Evolutionary conservation across 2,888 invertebrate genomes (phyloP).

Genomic region (Druceiella hillmani): DNA sequence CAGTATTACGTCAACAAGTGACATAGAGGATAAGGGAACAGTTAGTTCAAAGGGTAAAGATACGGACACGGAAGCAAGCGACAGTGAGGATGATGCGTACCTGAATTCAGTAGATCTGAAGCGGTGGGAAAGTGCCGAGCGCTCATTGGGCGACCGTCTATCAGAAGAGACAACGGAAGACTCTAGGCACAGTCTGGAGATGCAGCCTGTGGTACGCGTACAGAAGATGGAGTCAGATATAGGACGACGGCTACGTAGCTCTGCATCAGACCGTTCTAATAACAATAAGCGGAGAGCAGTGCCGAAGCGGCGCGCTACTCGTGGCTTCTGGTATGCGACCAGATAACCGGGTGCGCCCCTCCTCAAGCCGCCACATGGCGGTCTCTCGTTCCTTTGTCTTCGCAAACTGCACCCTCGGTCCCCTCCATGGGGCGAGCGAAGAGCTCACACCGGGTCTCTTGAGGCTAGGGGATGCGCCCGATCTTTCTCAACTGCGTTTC

Average conservation of each 20-base stretch:
- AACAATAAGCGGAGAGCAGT: background rate
- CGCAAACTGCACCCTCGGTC: too few relatives aligned
- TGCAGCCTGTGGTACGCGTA: constrained; percentile 63
- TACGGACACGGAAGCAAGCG: constrained; percentile 33
- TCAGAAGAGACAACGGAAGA: constrained; percentile 11
- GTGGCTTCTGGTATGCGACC: constrained; percentile 23
- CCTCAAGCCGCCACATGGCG: constrained; percentile 17
- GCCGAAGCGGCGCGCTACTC: constrained; percentile 23
- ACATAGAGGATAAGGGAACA: constrained; percentile 12
- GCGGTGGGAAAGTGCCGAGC: background rate
- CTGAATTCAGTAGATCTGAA: too few relatives aligned
- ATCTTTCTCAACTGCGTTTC: too few relatives aligned
- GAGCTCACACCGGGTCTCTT: too few relatives aligned
- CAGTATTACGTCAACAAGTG: constrained; percentile 19
- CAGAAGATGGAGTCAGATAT: constrained; percentile 53
- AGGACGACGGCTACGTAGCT: constrained; percentile 36
- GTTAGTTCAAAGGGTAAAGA: constrained; percentile 17
- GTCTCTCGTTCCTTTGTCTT: too few relatives aligned
- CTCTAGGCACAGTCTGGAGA: constrained; percentile 35
- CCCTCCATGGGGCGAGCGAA: too few relatives aligned
- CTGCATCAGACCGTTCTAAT: constrained; percentile 19
- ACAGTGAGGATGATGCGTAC: constrained; percentile 26
- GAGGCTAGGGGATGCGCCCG: too few relatives aligned
- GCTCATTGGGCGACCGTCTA: constrained; percentile 4
- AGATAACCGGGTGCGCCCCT: constrained; percentile 31